Conservation (phyloP, 2,797 vertebrate genomes). For the Dendrocincla tyrannina region DNA sequence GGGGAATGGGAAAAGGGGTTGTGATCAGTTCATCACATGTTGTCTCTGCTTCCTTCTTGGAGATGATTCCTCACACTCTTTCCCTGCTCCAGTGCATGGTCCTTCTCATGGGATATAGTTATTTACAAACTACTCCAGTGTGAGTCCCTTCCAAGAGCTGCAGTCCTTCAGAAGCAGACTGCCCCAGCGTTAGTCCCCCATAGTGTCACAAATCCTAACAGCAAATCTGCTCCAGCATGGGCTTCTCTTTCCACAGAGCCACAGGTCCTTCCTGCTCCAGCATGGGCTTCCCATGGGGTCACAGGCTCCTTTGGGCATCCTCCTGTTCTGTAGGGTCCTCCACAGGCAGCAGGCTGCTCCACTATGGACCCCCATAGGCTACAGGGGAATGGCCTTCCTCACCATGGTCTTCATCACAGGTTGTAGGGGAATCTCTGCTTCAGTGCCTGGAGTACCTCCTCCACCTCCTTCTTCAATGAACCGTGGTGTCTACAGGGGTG, state of each 20-base stretch:
- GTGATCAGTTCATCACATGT: accelerated
- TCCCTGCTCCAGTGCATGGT: background rate
- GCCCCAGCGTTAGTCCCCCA: background rate
- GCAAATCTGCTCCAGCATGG: background rate
- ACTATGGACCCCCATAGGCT: accelerated
- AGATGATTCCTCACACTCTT: background rate
- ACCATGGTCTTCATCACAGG: background rate
- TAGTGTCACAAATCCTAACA: background rate
- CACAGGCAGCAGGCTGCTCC: background rate
- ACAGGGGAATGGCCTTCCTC: background rate
- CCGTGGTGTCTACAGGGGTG: background rate
- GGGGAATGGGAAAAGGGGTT: accelerated
- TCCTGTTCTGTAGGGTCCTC: background rate
- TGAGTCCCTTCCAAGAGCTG: background rate
- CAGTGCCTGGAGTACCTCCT: background rate
- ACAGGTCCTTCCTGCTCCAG: background rate
- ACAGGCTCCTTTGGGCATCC: background rate
- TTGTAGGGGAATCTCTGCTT: background rate
- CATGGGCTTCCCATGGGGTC: background rate
- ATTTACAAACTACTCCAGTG: background rate
- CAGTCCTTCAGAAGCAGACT: background rate
- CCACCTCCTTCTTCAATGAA: background rate
- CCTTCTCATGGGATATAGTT: background rate
- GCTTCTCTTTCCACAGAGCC: background rate
- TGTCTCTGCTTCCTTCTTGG: background rate